A percentile compares a stretch with the other conserved stretches of the same genome.
These are phyloP conservation scores for Oophaga pumilio DNA, from an alignment of 2,113 vertebrate species.

Conservation along the genomic window DNA sequence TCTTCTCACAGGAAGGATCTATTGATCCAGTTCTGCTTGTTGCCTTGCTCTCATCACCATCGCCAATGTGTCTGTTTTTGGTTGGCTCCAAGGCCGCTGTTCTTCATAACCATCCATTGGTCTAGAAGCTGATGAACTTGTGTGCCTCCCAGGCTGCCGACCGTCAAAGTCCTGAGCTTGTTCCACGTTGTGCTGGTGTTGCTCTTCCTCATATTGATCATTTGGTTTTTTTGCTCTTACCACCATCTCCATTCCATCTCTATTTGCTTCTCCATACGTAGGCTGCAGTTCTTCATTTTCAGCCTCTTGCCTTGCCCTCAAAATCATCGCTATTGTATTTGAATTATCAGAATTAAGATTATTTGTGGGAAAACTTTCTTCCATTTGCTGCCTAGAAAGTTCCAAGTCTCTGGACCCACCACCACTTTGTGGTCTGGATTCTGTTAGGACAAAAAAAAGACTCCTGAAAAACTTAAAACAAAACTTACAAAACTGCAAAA, in stretches of 20 bases:
- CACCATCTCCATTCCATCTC: constrained; percentile 42
- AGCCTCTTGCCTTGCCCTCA: constrained; percentile 29
- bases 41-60: constrained; percentile 29
- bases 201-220: constrained; percentile 44
- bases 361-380: neutral
- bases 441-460: neutral
- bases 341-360: rapidly evolving
- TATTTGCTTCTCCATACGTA: rapidly evolving
- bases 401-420: neutral
- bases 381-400: constrained; percentile 56
- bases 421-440: neutral
- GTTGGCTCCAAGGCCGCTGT: neutral
- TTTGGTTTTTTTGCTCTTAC: constrained; percentile 11
- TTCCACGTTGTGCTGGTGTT: neutral
- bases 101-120: neutral
- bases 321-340: neutral
- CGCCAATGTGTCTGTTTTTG: neutral
- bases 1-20: neutral
- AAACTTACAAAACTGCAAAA: neutral
- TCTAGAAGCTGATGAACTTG: neutral
- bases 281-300: neutral
- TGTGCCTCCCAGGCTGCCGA: neutral
- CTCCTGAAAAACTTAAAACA: neutral
- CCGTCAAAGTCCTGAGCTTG: neutral
- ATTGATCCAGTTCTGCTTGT: neutral